phyloP scores from a whole-genome alignment of 2,888 invertebrate genomes.

The Machimus rusticus region DNA sequence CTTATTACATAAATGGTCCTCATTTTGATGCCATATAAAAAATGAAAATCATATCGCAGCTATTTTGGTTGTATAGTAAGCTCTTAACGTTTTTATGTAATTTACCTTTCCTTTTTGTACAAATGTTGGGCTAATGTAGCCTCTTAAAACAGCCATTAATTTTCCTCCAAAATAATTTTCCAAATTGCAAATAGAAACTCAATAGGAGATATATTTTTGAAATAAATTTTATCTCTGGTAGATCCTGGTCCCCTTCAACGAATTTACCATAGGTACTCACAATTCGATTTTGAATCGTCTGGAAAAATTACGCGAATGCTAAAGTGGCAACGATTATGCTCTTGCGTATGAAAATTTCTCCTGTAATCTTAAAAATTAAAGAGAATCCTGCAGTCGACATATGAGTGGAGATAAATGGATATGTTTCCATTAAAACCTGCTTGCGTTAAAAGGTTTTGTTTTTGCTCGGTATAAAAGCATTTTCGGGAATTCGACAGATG shows the following conservation, averaged over 20 bases:
- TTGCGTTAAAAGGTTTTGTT: constrained; percentile 43
- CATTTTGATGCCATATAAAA: no score
- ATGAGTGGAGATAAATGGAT: constrained; percentile 25
- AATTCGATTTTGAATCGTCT: neutral
- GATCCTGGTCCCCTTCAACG: neutral
- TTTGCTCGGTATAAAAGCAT: constrained; percentile 46
- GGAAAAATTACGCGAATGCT: neutral
- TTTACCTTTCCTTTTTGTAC: no score
- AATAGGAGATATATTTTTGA: neutral
- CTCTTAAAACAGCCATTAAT: neutral
- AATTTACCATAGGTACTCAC: neutral
- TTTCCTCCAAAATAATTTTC: neutral
- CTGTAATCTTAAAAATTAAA: constrained; percentile 26
- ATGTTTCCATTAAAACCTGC: constrained; percentile 23
- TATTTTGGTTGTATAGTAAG: no score
- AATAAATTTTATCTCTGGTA: neutral
- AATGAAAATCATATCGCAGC: no score
- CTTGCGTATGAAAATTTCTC: neutral
- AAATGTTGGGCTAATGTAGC: neutral
- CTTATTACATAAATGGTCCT: no score
- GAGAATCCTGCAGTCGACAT: neutral
- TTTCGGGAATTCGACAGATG: constrained; percentile 45
- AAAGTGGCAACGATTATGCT: neutral
- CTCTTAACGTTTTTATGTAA: no score
- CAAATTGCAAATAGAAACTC: neutral